phyloP scores from a whole-genome alignment of 1,140 invertebrate species.

The Apolygus lucorum region DNA sequence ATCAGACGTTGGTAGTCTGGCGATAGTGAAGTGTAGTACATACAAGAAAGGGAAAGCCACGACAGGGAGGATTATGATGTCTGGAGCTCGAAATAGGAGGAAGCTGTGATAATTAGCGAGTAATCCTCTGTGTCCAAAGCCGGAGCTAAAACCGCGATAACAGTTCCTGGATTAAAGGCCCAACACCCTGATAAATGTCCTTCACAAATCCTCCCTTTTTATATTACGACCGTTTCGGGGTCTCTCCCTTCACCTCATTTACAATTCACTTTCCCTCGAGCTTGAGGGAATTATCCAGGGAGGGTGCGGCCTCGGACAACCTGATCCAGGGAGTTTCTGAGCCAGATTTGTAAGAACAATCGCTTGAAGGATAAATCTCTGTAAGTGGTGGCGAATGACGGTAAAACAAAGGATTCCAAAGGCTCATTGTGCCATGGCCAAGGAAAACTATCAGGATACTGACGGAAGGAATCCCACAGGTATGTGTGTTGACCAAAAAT shows the following conservation, averaged over 20 bases:
- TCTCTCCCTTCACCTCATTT: neutral
- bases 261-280: neutral
- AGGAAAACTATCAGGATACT: no score
- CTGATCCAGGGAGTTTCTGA: no score
- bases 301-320: neutral
- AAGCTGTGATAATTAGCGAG: neutral
- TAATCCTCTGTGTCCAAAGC: neutral
- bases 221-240: neutral
- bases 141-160: neutral
- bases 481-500: no score
- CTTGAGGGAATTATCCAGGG: neutral
- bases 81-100: neutral
- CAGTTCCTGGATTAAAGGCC: neutral
- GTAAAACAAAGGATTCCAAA: no score
- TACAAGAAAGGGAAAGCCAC: no score
- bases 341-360: no score
- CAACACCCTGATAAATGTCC: neutral
- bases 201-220: constrained; percentile 1
- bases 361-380: no score
- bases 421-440: no score
- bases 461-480: no score
- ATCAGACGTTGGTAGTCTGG: no score
- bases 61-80: neutral
- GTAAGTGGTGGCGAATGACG: no score
- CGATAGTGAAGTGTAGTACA: no score